Conservation (phyloP, 37 sponge, comb jelly and placozoan genomes). For the Axinella damicornis region DNA sequence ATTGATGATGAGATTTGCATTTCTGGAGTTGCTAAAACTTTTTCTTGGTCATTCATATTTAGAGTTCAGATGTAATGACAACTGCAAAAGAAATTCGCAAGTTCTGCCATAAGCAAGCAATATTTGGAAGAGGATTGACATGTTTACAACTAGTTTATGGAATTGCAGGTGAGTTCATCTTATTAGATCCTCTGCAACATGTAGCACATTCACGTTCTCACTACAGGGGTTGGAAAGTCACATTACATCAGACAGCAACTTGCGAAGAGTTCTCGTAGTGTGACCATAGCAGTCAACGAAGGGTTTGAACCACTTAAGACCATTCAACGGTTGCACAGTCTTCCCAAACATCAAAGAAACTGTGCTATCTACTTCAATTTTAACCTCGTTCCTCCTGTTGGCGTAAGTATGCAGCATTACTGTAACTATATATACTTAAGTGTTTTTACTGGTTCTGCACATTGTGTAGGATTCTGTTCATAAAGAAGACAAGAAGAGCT, state of each 20-base stretch:
- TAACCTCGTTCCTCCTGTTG: slow-evolving; percentile 45
- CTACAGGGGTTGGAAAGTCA: slow-evolving; percentile 65
- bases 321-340: slow-evolving; percentile 21
- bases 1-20: no score
- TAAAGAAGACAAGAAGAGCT: slow-evolving; percentile 12
- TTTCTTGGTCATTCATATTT: no score
- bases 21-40: no score
- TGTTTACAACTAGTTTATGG: slow-evolving; percentile 32
- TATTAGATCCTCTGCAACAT: no score
- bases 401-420: no score
- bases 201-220: neutral
- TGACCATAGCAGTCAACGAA: slow-evolving; percentile 42
- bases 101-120: no score
- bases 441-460: no score
- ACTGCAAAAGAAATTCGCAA: no score
- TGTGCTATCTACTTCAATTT: slow-evolving; percentile 65
- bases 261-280: neutral
- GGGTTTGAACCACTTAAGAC: slow-evolving; percentile 35
- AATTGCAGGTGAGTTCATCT: slow-evolving; percentile 13
- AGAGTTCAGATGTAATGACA: no score
- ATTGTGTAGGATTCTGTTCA: neutral
- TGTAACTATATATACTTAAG: no score
- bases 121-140: no score
- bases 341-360: neutral
- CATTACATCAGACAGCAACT: slow-evolving; percentile 61